Evolutionary conservation across 1,140 invertebrate genomes (phyloP).

Genomic region (Hesperophylax magnus): DNA sequence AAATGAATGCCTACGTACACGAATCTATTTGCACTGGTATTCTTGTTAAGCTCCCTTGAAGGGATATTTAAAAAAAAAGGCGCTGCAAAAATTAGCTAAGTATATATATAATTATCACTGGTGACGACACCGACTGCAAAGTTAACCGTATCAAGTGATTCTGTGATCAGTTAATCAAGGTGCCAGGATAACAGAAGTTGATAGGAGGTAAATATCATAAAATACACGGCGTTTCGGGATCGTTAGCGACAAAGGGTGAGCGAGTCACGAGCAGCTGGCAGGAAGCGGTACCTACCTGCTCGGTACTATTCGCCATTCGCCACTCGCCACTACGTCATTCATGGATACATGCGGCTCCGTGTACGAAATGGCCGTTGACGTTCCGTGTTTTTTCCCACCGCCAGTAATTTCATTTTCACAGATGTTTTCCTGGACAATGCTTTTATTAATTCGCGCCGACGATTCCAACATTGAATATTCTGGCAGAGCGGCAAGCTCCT

Average conservation of each 20-base stretch:
- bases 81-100: no score
- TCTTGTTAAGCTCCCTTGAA: no score
- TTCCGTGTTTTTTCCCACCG: not conserved
- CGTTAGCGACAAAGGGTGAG: slow-evolving; percentile 32
- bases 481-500: no score
- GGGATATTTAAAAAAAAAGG: no score
- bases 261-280: slow-evolving; percentile 23
- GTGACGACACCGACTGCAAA: no score
- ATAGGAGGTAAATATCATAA: slow-evolving; percentile 20
- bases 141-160: not conserved
- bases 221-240: slow-evolving; percentile 4
- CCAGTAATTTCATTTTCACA: not conserved
- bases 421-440: no score
- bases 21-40: no score
- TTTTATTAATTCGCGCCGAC: no score
- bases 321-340: slow-evolving; percentile 17
- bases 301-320: not conserved
- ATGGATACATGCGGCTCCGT: not conserved
- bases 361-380: slow-evolving; percentile 12
- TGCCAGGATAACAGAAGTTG: slow-evolving; percentile 24
- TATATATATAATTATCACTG: no score
- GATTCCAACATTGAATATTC: no score
- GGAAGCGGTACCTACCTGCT: slow-evolving; percentile 9
- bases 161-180: not conserved
- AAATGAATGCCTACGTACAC: no score